Conservation (phyloP, 2,797 vertebrate species). For the Leuciscus waleckii region DNA sequence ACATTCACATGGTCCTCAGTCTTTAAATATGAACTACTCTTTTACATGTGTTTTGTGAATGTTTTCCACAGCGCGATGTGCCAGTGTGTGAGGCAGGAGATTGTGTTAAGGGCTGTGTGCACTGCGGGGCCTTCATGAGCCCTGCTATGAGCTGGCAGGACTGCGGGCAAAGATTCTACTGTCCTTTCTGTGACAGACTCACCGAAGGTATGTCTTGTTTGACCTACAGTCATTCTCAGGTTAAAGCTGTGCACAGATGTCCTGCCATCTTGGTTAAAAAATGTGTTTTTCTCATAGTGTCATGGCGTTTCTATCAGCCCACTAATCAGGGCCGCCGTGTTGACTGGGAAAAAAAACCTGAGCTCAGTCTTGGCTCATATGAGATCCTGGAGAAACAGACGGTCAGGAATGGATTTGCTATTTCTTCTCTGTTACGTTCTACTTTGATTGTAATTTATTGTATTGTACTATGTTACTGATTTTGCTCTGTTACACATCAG, state of each 20-base stretch:
- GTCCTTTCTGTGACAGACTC: conserved; percentile 81
- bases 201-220: conserved; percentile 71
- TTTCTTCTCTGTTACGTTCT: neutral
- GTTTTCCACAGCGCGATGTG: conserved; percentile 60
- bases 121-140: conserved; percentile 80
- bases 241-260: neutral
- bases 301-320: conserved; percentile 80
- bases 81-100: conserved; percentile 67
- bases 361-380: conserved; percentile 80
- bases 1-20: neutral
- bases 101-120: conserved; percentile 71
- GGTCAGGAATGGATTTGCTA: conserved; percentile 60
- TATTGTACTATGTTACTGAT: neutral
- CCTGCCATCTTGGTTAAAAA: neutral
- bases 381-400: conserved; percentile 72
- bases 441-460: neutral
- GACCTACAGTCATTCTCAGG: neutral
- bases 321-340: conserved; percentile 72
- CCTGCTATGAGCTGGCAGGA: conserved; percentile 81
- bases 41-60: conserved; percentile 20
- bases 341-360: conserved; percentile 72
- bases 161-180: conserved; percentile 82
- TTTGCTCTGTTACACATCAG: neutral
- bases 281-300: conserved; percentile 67
- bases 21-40: neutral